These are phyloP conservation scores for Archocentrus centrarchus DNA, from an alignment of 2,113 vertebrate species.

Conservation along the genomic window DNA sequence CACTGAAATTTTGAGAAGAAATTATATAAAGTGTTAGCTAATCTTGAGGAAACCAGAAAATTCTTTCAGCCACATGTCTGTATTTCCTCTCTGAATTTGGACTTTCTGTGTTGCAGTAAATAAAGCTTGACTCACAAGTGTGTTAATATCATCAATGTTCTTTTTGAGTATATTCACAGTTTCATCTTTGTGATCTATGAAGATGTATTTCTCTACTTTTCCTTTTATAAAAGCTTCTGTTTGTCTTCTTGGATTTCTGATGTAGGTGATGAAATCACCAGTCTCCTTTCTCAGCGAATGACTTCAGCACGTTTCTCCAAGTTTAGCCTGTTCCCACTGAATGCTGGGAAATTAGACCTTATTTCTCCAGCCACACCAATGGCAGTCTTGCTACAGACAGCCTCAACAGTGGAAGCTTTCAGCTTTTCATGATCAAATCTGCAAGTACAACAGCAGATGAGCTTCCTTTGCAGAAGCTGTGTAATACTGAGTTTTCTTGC, in stretches of 20 bases:
- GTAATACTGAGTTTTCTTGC: neutral
- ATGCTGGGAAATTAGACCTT: neutral
- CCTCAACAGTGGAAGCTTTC: constrained; percentile 30
- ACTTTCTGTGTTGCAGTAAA: no score
- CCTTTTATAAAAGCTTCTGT: neutral
- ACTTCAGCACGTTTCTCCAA: neutral
- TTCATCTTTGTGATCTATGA: neutral
- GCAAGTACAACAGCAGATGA: no score
- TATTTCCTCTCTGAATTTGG: no score
- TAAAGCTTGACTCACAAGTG: rapidly evolving
- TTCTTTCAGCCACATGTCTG: no score
- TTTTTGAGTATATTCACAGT: neutral
- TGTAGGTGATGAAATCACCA: neutral
- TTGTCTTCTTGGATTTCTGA: rapidly evolving
- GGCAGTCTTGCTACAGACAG: constrained; percentile 53
- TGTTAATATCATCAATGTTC: rapidly evolving
- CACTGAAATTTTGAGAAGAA: neutral
- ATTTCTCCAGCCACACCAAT: constrained; percentile 58
- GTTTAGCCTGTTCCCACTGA: neutral
- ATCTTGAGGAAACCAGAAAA: neutral
- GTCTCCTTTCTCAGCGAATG: rapidly evolving
- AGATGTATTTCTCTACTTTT: neutral
- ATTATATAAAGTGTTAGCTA: rapidly evolving
- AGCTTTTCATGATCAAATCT: constrained; percentile 53
- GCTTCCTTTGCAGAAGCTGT: rapidly evolving